Conservation (phyloP, 1,140 invertebrate species). For the Cyphomyrmex costatus region DNA sequence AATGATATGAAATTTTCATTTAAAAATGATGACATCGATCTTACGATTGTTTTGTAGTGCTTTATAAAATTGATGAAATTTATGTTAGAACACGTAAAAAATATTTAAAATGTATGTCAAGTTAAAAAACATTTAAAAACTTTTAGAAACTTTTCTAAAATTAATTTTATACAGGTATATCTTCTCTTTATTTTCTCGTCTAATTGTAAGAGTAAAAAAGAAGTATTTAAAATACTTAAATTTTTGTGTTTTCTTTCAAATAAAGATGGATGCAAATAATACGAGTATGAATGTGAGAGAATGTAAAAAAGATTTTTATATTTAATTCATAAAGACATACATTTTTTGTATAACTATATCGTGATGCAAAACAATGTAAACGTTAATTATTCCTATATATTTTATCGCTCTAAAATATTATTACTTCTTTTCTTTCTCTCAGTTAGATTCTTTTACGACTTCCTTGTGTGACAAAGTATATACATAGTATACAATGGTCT, state of each 20-base stretch:
- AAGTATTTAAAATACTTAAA: not conserved
- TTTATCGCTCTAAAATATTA: not conserved
- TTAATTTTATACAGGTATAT: not conserved
- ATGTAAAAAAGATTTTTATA: not conserved
- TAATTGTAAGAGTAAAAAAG: not conserved
- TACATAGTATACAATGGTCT: slow-evolving; percentile 8
- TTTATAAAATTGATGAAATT: too few species aligned
- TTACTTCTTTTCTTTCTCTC: not conserved
- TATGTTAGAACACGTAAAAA: not conserved
- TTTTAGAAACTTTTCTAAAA: not conserved
- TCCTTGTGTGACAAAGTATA: not conserved
- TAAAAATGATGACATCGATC: not conserved
- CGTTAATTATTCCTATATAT: not conserved
- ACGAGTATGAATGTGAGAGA: not conserved
- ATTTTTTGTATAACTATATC: not conserved
- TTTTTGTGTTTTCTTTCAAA: not conserved
- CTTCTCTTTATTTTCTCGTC: not conserved
- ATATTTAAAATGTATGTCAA: not conserved
- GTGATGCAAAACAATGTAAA: not conserved
- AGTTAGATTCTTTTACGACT: not conserved
- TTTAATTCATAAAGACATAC: not conserved
- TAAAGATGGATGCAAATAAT: not conserved
- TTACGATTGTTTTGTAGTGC: not conserved
- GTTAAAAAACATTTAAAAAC: not conserved
- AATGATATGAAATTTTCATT: not conserved